phyloP scores from a whole-genome alignment of 1,140 invertebrate species.

The Saccostrea cuccullata region DNA sequence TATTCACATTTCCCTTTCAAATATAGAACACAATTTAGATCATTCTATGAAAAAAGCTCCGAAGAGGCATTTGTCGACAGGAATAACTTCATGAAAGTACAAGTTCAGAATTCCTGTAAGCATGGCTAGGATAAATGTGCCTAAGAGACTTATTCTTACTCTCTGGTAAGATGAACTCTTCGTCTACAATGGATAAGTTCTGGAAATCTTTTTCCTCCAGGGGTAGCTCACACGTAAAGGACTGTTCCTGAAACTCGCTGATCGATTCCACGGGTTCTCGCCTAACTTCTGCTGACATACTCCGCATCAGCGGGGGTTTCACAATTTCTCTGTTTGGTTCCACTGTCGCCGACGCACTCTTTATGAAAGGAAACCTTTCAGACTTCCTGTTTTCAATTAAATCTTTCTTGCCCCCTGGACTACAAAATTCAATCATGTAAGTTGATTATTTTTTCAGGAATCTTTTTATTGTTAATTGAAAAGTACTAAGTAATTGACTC shows the following conservation, averaged over 20 bases:
- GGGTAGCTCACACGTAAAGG: neutral
- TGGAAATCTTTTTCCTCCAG: neutral
- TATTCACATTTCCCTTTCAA: too few relatives aligned
- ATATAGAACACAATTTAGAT: too few relatives aligned
- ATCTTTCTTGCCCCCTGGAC: neutral
- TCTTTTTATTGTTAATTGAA: too few relatives aligned
- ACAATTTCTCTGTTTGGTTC: neutral
- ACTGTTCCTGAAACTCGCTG: neutral
- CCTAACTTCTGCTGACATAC: neutral
- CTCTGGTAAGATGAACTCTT: neutral
- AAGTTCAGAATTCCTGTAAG: too few relatives aligned
- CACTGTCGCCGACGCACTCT: neutral
- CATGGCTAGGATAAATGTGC: too few relatives aligned
- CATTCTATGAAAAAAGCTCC: too few relatives aligned
- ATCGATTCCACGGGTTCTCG: conserved; percentile 9
- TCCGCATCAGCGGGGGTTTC: neutral
- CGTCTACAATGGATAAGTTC: neutral
- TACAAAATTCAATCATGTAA: neutral
- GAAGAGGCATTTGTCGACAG: too few relatives aligned
- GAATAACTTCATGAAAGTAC: too few relatives aligned
- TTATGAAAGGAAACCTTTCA: neutral
- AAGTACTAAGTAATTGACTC: too few relatives aligned
- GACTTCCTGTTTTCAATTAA: neutral
- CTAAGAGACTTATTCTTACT: neutral
- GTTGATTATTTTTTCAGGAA: neutral